Percentiles rank a stretch among this genome's conserved stretches.
Conservation (phyloP, 1,140 invertebrate genomes). For the Cardiocondyla obscurior region DNA sequence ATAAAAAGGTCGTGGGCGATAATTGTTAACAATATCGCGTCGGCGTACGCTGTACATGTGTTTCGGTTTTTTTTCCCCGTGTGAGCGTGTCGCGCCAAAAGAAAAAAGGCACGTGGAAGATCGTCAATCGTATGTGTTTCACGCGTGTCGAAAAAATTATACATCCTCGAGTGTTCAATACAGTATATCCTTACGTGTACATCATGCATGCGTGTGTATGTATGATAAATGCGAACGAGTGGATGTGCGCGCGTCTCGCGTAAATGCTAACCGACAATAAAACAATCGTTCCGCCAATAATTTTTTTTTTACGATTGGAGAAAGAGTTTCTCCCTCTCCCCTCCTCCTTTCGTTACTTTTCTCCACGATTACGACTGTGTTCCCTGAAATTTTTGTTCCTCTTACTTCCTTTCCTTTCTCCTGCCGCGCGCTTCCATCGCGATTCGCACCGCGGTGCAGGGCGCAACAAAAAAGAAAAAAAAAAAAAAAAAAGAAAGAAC, state of each 20-base stretch:
- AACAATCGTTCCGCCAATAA: slow-evolving; percentile 10
- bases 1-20: slow-evolving; percentile 65
- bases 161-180: slow-evolving; percentile 35
- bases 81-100: slow-evolving; percentile 60
- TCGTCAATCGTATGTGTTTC: slow-evolving; percentile 64
- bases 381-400: slow-evolving; percentile 27
- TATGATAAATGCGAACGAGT: slow-evolving; percentile 61
- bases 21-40: slow-evolving; percentile 61
- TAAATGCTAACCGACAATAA: slow-evolving; percentile 57
- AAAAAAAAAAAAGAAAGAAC: not conserved
- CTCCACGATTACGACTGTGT: not conserved
- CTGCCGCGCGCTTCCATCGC: slow-evolving; percentile 3
- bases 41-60: slow-evolving; percentile 39
- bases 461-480: slow-evolving; percentile 12
- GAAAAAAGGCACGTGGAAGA: slow-evolving; percentile 64
- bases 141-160: slow-evolving; percentile 35
- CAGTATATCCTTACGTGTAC: not conserved
- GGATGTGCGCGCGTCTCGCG: slow-evolving; percentile 51
- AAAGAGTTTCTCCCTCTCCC: not conserved
- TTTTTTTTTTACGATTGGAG: not conserved
- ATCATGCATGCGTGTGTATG: slow-evolving; percentile 8
- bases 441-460: slow-evolving; percentile 34
- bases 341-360: not conserved
- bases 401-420: not conserved
- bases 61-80: slow-evolving; percentile 34